Percentiles rank a stretch among this genome's conserved stretches.
phyloP scores from a whole-genome alignment of 2,797 vertebrate genomes.

The Brachyalestes nurse region DNA sequence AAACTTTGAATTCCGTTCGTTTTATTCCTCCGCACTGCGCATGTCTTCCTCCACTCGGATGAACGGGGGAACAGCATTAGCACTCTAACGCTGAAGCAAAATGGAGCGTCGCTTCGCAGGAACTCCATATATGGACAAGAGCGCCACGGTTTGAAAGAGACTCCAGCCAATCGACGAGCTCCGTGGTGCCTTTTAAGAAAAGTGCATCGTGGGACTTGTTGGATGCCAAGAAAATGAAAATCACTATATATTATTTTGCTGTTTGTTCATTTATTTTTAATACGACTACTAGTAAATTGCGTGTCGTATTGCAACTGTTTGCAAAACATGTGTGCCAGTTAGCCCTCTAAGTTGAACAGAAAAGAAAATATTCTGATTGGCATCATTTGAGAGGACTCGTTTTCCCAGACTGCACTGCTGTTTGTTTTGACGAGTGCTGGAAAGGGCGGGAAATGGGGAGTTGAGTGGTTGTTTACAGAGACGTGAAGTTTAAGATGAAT shows the following conservation, averaged over 20 bases:
- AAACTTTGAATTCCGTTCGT: slow-evolving; percentile 83
- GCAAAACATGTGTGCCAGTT: neutral
- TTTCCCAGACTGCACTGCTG: slow-evolving; percentile 27
- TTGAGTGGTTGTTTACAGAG: neutral
- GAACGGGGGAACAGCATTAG: slow-evolving; percentile 74
- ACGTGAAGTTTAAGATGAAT: neutral
- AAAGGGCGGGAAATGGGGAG: slow-evolving; percentile 39
- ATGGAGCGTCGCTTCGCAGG: slow-evolving; percentile 35
- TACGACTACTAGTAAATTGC: neutral
- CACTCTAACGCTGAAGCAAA: slow-evolving; percentile 77
- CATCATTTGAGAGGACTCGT: neutral
- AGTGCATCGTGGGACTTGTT: slow-evolving; percentile 71
- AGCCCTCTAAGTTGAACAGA: neutral
- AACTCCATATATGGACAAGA: slow-evolving; percentile 76
- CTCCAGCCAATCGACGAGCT: slow-evolving; percentile 68
- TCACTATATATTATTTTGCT: neutral
- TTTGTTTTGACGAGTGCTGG: slow-evolving; percentile 9
- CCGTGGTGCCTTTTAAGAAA: slow-evolving; percentile 21
- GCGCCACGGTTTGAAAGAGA: slow-evolving; percentile 72
- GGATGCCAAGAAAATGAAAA: slow-evolving; percentile 43
- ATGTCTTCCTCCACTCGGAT: slow-evolving; percentile 81
- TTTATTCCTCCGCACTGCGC: slow-evolving; percentile 73
- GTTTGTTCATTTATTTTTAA: neutral
- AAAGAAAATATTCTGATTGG: neutral
- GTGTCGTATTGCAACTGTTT: neutral